These are phyloP conservation scores for Anoura caudifer DNA, from an alignment of 2,113 vertebrate genomes.

Conservation along the genomic window DNA sequence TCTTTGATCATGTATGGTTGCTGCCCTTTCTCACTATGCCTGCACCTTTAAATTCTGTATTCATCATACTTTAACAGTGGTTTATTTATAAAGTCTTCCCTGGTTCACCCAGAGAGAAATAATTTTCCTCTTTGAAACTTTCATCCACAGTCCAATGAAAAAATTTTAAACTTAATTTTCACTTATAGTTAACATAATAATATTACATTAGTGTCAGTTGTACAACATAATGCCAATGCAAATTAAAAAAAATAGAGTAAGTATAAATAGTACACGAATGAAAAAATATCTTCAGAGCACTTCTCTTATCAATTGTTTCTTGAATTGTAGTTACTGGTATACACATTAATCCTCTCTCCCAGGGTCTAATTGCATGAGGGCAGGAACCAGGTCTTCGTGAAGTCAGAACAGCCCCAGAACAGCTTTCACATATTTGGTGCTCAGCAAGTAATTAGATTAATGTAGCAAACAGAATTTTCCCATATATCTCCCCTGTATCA, in stretches of 20 bases:
- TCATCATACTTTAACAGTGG: not conserved
- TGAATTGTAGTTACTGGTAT: not conserved
- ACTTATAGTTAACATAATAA: not conserved
- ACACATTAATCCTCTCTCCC: not conserved
- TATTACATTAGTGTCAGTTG: not conserved
- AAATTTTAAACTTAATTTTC: not conserved
- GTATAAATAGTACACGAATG: not conserved
- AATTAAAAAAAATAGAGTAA: not conserved
- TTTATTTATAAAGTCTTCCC: not conserved
- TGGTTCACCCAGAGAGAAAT: not conserved
- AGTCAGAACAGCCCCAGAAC: not conserved
- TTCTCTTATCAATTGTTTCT: not conserved
- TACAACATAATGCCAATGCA: not conserved
- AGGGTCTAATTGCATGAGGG: not conserved
- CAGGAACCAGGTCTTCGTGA: not conserved
- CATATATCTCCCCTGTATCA: not conserved
- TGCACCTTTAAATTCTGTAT: not conserved
- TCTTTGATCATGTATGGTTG: not conserved
- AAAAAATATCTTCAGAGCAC: not conserved
- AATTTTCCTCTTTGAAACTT: not conserved
- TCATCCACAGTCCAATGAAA: not conserved
- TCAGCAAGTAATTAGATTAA: not conserved
- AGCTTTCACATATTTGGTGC: not conserved
- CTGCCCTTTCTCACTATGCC: not conserved
- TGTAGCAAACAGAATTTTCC: not conserved